These are phyloP conservation scores for Drosophila pseudotakahashii DNA, from an alignment of 2,888 invertebrate species.

Conservation along the genomic window DNA sequence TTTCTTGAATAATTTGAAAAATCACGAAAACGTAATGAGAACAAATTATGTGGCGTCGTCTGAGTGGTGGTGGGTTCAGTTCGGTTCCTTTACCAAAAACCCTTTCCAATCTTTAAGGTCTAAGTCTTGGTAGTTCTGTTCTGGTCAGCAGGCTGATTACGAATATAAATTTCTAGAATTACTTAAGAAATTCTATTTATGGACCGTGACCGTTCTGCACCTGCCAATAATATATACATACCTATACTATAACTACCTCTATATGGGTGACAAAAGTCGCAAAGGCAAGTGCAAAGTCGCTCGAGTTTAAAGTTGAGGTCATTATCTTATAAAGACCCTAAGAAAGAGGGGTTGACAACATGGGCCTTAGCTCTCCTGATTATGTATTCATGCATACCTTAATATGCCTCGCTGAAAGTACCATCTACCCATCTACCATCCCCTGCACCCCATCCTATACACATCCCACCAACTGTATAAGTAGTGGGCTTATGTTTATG, in stretches of 20 bases:
- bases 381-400: conserved; percentile 65
- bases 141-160: conserved; percentile 10
- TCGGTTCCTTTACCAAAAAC: not conserved
- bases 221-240: conserved; percentile 39
- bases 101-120: not conserved
- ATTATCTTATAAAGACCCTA: conserved; percentile 60
- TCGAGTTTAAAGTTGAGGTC: conserved; percentile 55
- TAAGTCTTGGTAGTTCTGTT: too few species aligned
- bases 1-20: conserved; percentile 54
- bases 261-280: conserved; percentile 52
- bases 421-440: not conserved
- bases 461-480: not conserved
- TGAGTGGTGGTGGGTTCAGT: not conserved
- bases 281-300: conserved; percentile 54
- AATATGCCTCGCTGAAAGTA: conserved; percentile 36
- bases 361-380: conserved; percentile 64
- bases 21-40: conserved; percentile 52
- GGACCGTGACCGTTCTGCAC: conserved; percentile 61
- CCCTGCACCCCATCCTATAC: not conserved
- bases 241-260: not conserved
- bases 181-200: conserved; percentile 70
- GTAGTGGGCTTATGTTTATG: conserved; percentile 19
- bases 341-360: conserved; percentile 65
- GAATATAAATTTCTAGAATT: conserved; percentile 59
- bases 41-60: conserved; percentile 50